Percentiles rank a stretch among this genome's conserved stretches.
Evolutionary conservation across 2,888 invertebrate genomes (phyloP).

Genomic region (Ectropis crepuscularia): DNA sequence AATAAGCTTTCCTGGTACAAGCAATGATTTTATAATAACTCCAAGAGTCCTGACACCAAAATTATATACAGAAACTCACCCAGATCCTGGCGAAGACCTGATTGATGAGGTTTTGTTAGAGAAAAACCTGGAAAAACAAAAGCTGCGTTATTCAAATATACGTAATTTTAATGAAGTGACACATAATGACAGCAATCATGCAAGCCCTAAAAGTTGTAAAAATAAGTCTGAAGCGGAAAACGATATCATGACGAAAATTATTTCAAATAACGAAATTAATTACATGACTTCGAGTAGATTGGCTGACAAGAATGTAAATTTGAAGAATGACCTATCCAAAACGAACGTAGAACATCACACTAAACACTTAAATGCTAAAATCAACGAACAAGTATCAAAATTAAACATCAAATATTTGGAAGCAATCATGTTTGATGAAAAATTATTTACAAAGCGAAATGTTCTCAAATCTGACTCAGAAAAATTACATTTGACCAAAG

Average conservation of each 20-base stretch:
- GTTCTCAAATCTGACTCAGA: conserved; percentile 39
- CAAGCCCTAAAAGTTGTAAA: not conserved
- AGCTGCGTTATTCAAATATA: not conserved
- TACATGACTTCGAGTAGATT: not conserved
- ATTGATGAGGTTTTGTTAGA: conserved; percentile 19
- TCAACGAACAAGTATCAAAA: conserved; percentile 28
- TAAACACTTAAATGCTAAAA: conserved; percentile 29
- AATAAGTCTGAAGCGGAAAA: not conserved
- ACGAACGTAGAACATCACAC: conserved; percentile 24
- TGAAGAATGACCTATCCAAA: not conserved
- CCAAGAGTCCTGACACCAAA: conserved; percentile 8
- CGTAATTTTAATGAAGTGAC: not conserved
- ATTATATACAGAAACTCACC: not conserved
- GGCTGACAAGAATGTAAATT: not conserved
- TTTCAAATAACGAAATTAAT: conserved; percentile 5
- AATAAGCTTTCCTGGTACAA: not conserved
- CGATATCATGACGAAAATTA: conserved; percentile 14
- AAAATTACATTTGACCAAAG: conserved; percentile 48
- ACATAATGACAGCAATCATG: not conserved
- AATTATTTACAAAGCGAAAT: conserved; percentile 46
- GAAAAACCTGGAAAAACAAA: conserved; percentile 14
- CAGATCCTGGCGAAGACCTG: conserved; percentile 19
- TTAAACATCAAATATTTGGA: conserved; percentile 33
- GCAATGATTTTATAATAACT: not conserved
- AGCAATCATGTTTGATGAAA: conserved; percentile 48